A percentile compares a stretch with the other conserved stretches of the same genome.
phyloP scores from a whole-genome alignment of 1,140 invertebrate species.

The Drosophila rhopaloa region DNA sequence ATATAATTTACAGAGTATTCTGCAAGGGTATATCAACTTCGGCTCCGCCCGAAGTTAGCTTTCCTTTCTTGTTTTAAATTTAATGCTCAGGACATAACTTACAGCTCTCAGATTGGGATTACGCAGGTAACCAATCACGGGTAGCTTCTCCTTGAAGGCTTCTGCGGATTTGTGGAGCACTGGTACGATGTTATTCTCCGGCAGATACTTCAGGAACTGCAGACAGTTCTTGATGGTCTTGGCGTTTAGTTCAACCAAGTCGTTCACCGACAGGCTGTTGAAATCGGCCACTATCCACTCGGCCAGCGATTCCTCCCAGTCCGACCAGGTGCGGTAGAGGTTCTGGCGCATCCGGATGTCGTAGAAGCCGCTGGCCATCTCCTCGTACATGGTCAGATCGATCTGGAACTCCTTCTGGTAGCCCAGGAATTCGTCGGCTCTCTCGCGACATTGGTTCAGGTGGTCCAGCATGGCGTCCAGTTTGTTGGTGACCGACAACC shows the following conservation, averaged over 20 bases:
- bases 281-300: constrained; percentile 87
- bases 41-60: no score
- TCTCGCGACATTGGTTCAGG: constrained; percentile 87
- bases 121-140: constrained; percentile 76
- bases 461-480: constrained; percentile 87
- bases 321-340: constrained; percentile 90
- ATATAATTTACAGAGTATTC: no score
- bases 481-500: constrained; percentile 87
- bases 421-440: constrained; percentile 88
- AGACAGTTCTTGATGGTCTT: constrained; percentile 89
- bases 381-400: constrained; percentile 91
- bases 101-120: constrained; percentile 78
- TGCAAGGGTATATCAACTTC: no score
- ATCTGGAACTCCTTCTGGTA: constrained; percentile 91
- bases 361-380: constrained; percentile 90
- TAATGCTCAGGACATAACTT: background rate
- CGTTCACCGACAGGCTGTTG: constrained; percentile 89
- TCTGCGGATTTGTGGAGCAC: constrained; percentile 91
- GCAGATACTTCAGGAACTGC: constrained; percentile 91
- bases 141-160: constrained; percentile 89
- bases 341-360: constrained; percentile 91
- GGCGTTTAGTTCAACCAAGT: constrained; percentile 88
- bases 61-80: no score
- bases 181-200: constrained; percentile 90
- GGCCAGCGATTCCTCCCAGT: constrained; percentile 87